These are phyloP conservation scores for Cyaniris semiargus DNA, from an alignment of 2,888 invertebrate genomes.

Conservation along the genomic window DNA sequence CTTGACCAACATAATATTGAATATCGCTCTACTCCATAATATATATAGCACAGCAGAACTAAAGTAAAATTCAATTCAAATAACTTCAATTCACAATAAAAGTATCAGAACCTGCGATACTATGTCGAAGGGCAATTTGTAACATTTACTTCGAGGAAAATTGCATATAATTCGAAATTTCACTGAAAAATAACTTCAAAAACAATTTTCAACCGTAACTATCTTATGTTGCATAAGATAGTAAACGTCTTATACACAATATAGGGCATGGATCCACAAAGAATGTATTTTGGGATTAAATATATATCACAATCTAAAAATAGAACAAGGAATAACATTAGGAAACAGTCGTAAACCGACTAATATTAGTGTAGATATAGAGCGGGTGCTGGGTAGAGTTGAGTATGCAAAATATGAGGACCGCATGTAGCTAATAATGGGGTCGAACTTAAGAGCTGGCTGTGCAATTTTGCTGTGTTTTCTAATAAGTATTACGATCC, in stretches of 20 bases:
- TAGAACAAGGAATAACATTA: background rate
- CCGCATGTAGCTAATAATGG: no score
- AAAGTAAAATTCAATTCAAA: background rate
- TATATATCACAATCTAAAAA: background rate
- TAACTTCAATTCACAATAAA: background rate
- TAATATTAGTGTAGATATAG: background rate
- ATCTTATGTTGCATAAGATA: background rate
- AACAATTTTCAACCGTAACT: background rate
- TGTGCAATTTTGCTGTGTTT: no score
- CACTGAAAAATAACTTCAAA: background rate
- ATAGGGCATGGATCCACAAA: background rate
- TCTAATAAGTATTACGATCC: no score
- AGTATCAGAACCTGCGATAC: background rate
- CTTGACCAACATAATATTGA: no score
- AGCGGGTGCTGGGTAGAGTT: no score
- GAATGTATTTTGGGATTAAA: background rate
- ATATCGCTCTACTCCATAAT: no score
- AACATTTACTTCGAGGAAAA: background rate
- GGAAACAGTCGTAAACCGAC: background rate
- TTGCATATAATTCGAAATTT: background rate
- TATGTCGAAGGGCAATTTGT: background rate
- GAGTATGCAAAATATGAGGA: no score
- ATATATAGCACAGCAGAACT: no score
- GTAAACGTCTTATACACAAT: background rate
- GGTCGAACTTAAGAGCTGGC: no score